A percentile compares a stretch with the other conserved stretches of the same genome.
phyloP scores from a whole-genome alignment of 2,797 vertebrate species.

The Platalea minor region DNA sequence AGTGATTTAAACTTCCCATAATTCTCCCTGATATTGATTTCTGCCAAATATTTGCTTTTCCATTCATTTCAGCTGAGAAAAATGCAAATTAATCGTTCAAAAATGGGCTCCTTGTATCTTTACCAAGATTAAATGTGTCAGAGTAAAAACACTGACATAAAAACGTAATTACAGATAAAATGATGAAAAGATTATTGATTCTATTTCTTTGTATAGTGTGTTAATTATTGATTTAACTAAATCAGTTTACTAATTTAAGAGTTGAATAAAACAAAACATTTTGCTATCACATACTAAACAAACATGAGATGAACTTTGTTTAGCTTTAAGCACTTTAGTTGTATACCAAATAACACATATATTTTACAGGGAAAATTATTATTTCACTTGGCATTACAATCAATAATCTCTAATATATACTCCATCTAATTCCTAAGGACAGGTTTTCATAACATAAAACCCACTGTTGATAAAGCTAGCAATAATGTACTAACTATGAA shows the following conservation, averaged over 20 bases:
- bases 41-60: conserved; percentile 22
- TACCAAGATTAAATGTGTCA: conserved; percentile 19
- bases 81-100: conserved; percentile 24
- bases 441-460: neutral
- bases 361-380: neutral
- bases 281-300: neutral
- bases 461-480: neutral
- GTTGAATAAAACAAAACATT: neutral
- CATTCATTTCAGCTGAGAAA: conserved; percentile 10
- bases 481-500: neutral
- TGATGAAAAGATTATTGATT: neutral
- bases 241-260: neutral
- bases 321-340: neutral
- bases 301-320: neutral
- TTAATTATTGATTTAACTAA: neutral
- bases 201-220: neutral
- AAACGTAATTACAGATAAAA: conserved; percentile 9
- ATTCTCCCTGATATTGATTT: conserved; percentile 22
- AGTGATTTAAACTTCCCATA: neutral
- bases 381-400: neutral
- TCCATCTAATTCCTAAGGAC: neutral
- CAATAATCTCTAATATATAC: neutral
- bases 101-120: conserved; percentile 6
- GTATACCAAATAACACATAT: neutral
- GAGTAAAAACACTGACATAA: conserved; percentile 10